Conservation (phyloP, 2,797 vertebrate species). For the Coranthus polyacanthus region DNA sequence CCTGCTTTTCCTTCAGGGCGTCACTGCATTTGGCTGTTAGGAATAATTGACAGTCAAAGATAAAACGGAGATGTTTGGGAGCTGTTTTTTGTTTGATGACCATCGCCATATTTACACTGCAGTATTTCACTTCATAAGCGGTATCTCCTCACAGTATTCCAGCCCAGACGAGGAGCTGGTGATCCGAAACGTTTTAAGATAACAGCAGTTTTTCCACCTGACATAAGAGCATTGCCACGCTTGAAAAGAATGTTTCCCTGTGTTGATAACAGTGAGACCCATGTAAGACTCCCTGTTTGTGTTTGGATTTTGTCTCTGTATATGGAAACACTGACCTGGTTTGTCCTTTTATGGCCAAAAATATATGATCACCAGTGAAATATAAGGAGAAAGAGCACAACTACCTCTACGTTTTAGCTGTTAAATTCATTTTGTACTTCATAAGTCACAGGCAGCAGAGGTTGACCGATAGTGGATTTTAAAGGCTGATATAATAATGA, state of each 20-base stretch:
- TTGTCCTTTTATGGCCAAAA: slow-evolving; percentile 38
- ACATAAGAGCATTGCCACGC: slow-evolving; percentile 31
- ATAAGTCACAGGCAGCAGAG: no score
- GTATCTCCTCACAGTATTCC: no score
- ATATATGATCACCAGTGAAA: background rate
- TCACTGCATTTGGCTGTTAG: no score
- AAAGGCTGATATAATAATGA: no score
- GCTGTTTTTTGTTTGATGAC: slow-evolving; percentile 1
- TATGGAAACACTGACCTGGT: slow-evolving; percentile 26
- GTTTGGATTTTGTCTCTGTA: slow-evolving; percentile 28
- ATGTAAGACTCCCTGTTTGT: slow-evolving; percentile 30
- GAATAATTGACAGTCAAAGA: background rate
- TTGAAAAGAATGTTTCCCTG: slow-evolving; percentile 43
- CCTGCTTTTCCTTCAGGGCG: background rate
- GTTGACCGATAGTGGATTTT: no score
- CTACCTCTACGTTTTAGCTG: background rate
- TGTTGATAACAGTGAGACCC: slow-evolving; percentile 10
- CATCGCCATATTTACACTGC: background rate
- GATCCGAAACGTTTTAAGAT: slow-evolving; percentile 34
- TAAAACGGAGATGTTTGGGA: background rate
- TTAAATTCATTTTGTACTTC: no score
- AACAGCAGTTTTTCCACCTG: slow-evolving; percentile 17
- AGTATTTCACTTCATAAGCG: no score
- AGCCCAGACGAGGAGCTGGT: slow-evolving; percentile 24
- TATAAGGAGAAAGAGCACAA: background rate